Evolutionary conservation across 2,888 invertebrate genomes (phyloP), one percentile per base, ranked within the genome.

Genomic region (Calliphora vomitoria): DNA sequence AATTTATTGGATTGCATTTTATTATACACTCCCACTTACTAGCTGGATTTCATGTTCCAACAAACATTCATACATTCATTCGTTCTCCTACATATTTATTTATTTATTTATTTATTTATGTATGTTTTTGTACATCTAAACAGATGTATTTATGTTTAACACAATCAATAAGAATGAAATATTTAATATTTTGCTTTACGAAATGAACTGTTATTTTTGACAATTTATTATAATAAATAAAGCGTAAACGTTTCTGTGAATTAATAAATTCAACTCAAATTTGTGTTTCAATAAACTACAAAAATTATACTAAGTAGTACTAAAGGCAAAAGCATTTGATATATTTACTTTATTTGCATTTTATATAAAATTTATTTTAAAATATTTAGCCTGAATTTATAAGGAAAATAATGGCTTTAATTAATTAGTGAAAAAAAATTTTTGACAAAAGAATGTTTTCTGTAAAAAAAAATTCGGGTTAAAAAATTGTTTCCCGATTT

Each of bases 1-100:
- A 83, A 83, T 78, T 78, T 83, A 83, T 83, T 83, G n/a, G 69
- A 72, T 83, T 78, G 78, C 83, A 83, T 83, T 83, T 83, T 83
- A 83, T 83, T 68, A 75, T 78, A 18, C 44, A 71, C 83, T 78
- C 83, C 83, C 83, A 83, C 83, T 83, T 78, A 38, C 31, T 55
- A n/a, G 71, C 55, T 76, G 31, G 44, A 76, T 71, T 76, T 83
- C 69, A 71, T 82, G 68, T 82, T 82, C 66, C 35, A 50, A 64
- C 38, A 41, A 11, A 20, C 74, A 72, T 74, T 38, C 25, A 47
- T 35, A 69, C 38, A 75, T 60, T 35, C 44, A 20, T n/a, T 68
- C 15, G 58, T 31, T 10, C 20, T 11, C 20, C 10, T n/a, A 20
- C 20, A 20, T n/a, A 35, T 62, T 4, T 66, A 3, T 18, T 58